Evolutionary conservation across 1,140 invertebrate species (phyloP).

Genomic region (Acyrthosiphon pisum): DNA sequence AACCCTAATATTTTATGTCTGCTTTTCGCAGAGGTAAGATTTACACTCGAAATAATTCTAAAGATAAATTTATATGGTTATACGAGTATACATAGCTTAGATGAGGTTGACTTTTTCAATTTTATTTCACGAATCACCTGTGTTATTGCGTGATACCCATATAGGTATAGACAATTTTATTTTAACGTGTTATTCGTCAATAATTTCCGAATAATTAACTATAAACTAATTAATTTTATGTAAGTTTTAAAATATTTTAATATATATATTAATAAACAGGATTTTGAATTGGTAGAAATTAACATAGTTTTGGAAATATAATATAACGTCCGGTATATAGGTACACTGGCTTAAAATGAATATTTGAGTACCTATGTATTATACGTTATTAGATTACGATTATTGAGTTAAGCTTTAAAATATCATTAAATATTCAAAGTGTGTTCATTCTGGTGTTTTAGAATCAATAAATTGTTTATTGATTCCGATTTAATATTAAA

Average conservation of each 20-base stretch:
- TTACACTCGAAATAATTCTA: conserved; percentile 43
- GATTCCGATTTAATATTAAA: background rate
- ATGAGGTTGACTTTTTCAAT: background rate
- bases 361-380: conserved; percentile 5
- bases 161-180: background rate
- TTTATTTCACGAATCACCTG: background rate
- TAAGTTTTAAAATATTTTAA: background rate
- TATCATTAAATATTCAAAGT: background rate
- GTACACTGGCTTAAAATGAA: background rate
- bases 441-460: background rate
- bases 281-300: conserved; percentile 10
- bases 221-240: background rate
- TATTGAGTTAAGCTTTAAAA: conserved; percentile 20
- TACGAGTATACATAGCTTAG: background rate
- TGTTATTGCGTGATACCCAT: background rate
- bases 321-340: background rate
- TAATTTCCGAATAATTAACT: background rate
- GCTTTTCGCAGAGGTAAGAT: conserved; percentile 18
- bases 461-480: background rate
- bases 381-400: conserved; percentile 10
- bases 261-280: background rate
- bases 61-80: conserved; percentile 35
- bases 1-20: conserved; percentile 49
- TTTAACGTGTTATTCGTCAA: background rate
- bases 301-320: background rate